Evolutionary conservation across 30 jellyfish, hydroid and myxozoan species (phyloP).

Genomic region (Morbakka virulenta): DNA sequence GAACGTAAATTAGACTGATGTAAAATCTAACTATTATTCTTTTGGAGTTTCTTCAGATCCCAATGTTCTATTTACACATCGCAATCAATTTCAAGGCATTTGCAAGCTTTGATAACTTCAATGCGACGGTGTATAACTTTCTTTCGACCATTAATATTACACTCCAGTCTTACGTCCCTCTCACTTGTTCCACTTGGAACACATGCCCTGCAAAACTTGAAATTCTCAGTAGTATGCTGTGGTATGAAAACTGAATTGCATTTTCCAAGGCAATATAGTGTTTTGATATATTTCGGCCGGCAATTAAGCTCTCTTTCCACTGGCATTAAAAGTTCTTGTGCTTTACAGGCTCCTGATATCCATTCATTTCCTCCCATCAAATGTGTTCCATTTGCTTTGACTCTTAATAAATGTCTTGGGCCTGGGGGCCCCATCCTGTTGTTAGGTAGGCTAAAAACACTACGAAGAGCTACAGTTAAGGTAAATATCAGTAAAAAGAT

Average conservation of each 20-base stretch:
- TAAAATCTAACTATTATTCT: no score
- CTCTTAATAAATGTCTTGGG: background rate
- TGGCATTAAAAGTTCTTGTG: conserved; percentile 22
- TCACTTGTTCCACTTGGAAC: conserved; percentile 26
- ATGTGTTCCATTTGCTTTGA: conserved; percentile 19
- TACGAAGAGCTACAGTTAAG: no score
- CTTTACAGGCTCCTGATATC: conserved; percentile 46
- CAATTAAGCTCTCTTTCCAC: conserved; percentile 34
- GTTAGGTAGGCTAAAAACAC: no score
- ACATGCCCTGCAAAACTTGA: conserved; percentile 73
- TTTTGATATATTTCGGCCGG: conserved; percentile 16
- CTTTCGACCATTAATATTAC: conserved; percentile 38
- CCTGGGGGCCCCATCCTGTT: conserved; percentile 24
- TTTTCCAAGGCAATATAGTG: conserved; percentile 49
- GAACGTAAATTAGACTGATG: no score
- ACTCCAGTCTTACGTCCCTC: conserved; percentile 32
- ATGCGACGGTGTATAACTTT: conserved; percentile 6
- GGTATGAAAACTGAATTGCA: conserved; percentile 73
- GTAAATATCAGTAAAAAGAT: no score
- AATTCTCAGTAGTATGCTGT: conserved; percentile 30
- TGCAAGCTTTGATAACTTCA: conserved; percentile 18
- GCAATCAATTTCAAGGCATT: conserved; percentile 47
- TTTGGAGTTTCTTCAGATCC: no score
- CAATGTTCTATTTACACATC: background rate
- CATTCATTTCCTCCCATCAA: conserved; percentile 39